phyloP scores from a whole-genome alignment of 2,797 vertebrate species.

The Protonibea diacanthus region DNA sequence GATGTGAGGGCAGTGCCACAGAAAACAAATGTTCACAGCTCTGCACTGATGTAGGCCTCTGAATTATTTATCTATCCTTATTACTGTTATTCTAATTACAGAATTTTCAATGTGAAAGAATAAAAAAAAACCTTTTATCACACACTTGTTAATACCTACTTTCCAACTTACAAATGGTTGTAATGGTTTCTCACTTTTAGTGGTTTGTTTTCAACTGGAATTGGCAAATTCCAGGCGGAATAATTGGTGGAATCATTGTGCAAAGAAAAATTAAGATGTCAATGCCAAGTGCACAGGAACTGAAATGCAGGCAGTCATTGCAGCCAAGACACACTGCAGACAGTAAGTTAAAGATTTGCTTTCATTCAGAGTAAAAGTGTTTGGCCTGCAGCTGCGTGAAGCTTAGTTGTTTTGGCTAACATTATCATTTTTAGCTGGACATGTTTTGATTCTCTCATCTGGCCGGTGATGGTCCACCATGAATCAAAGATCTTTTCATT shows the following conservation, averaged over 20 bases:
- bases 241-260: background rate
- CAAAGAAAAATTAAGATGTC: too few species aligned
- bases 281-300: too few species aligned
- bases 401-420: background rate
- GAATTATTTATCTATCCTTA: background rate
- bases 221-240: background rate
- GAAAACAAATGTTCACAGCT: conserved; percentile 17
- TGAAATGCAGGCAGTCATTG: background rate
- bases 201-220: background rate
- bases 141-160: background rate
- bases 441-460: background rate
- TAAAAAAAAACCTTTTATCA: too few species aligned
- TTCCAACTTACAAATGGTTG: background rate
- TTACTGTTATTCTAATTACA: background rate
- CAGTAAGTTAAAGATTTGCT: background rate
- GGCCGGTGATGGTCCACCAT: background rate
- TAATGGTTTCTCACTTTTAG: background rate
- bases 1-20: background rate
- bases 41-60: background rate
- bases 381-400: background rate
- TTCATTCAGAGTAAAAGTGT: background rate
- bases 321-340: too few species aligned
- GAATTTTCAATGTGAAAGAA: too few species aligned
- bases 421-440: background rate
- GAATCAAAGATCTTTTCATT: background rate